These are phyloP conservation scores for Ailurus styani DNA, from an alignment of 2,113 vertebrate genomes.

Conservation along the genomic window DNA sequence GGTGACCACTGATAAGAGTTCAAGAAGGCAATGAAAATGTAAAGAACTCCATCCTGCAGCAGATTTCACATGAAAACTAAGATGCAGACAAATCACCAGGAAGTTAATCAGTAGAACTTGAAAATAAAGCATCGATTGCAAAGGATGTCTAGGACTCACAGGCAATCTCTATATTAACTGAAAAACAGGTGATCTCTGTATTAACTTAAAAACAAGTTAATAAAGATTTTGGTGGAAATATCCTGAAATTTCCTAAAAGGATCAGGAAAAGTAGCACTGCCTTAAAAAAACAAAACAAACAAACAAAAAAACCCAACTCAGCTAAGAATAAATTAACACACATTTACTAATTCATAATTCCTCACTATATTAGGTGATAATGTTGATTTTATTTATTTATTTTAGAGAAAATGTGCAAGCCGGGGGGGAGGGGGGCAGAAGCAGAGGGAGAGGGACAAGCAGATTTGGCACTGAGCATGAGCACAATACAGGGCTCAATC, in stretches of 20 bases:
- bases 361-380: neutral
- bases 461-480: neutral
- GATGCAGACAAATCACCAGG: neutral
- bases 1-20: neutral
- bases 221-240: neutral
- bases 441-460: neutral
- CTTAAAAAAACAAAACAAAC: neutral
- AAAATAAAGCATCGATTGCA: neutral
- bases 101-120: neutral
- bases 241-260: neutral
- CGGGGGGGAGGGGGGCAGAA: neutral
- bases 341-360: neutral
- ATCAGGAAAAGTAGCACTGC: neutral
- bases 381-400: neutral
- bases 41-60: neutral
- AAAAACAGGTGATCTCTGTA: neutral
- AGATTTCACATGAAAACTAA: neutral
- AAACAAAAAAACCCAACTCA: neutral
- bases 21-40: neutral
- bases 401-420: neutral
- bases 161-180: neutral
- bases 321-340: neutral
- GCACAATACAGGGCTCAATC: neutral
- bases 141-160: neutral
- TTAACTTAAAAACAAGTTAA: neutral